Base-by-base conservation (phyloP, 2,113 vertebrate genomes). In the Alethe diademata region DNA sequence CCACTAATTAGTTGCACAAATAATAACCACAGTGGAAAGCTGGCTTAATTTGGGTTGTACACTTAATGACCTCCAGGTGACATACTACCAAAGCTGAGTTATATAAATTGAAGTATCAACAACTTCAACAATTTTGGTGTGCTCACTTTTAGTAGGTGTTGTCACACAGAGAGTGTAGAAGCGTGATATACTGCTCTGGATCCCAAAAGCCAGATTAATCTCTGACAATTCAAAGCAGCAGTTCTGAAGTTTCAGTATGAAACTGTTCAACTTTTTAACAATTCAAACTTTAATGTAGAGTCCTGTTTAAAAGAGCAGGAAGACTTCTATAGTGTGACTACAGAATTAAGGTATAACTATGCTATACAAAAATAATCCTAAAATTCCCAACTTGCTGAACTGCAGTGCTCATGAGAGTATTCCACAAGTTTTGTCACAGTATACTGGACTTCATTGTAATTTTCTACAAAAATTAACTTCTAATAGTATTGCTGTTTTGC, bases 151-250 rank as follows among this genome's bases (percentile, higher is more conserved):
- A 78, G 62, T 4, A 67, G 28, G 7, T 53, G 64, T 74, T 86
- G 64, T 83, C 69, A 73, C 62, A 65, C 23, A 65, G 60, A 58
- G 51, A 62, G 16, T 8, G 1, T 9, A 53, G 22, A 57, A 42
- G 12, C 0, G 0, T 14, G 29, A 51, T 65, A 31, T 16, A 15
- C 23, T 65, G 42, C 43, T 61, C 45, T 36, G 72, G n/a, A 57
- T 74, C 35, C 69, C 70, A 67, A 70, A 56, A 51, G 24, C 16
- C 70, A 43, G 20, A 26, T 88, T 56, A 31, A 50, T 50, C 33
- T 42, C 50, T 70, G 35, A 51, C 40, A 72, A 15, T 36, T 75
- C 35, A 88, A 81, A 84, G 62, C 36, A 64, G 26, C 36, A 66
- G 12, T 81, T 84, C 43, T 67, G 38, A 85, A 43, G 56, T 65